These are phyloP conservation scores for Rhyacophila evoluta DNA, from an alignment of 2,888 invertebrate species.

Conservation along the genomic window DNA sequence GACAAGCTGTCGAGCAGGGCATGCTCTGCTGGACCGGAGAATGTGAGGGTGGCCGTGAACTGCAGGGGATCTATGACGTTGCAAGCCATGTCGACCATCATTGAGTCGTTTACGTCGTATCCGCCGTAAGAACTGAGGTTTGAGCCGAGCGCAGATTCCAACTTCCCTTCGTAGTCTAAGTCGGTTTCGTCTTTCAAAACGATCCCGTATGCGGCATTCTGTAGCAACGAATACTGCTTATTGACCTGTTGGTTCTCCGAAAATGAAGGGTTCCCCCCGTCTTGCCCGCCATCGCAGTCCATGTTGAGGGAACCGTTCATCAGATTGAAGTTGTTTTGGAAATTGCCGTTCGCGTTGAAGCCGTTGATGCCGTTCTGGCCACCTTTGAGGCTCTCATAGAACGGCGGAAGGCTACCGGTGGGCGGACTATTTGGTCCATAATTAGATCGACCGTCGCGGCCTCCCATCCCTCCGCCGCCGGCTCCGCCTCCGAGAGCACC, in stretches of 20 bases:
- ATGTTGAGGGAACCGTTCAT: slow-evolving; percentile 78
- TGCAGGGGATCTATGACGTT: slow-evolving; percentile 84
- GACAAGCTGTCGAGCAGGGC: slow-evolving; percentile 81
- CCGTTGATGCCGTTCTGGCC: slow-evolving; percentile 78
- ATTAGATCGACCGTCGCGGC: slow-evolving; percentile 85
- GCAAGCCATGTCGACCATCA: slow-evolving; percentile 87
- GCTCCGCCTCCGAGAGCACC: slow-evolving; percentile 75
- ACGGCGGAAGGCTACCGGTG: slow-evolving; percentile 88
- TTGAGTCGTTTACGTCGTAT: slow-evolving; percentile 78
- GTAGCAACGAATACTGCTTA: slow-evolving; percentile 83
- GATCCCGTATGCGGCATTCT: slow-evolving; percentile 85
- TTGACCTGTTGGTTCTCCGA: slow-evolving; percentile 65
- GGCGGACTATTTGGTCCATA: slow-evolving; percentile 91
- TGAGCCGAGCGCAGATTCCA: slow-evolving; percentile 73
- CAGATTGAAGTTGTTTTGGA: slow-evolving; percentile 76
- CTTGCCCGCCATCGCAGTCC: slow-evolving; percentile 82
- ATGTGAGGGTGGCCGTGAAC: slow-evolving; percentile 84
- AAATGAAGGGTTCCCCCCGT: slow-evolving; percentile 61
- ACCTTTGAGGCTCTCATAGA: slow-evolving; percentile 87
- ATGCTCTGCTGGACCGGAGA: slow-evolving; percentile 82
- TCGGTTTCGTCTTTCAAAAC: slow-evolving; percentile 86
- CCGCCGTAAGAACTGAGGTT: slow-evolving; percentile 71
- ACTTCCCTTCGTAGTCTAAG: slow-evolving; percentile 80
- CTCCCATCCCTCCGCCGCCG: slow-evolving; percentile 82
- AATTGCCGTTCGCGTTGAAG: slow-evolving; percentile 76